Conservation (phyloP, 2,888 invertebrate species). For the Pandemis cinnamomeana region DNA sequence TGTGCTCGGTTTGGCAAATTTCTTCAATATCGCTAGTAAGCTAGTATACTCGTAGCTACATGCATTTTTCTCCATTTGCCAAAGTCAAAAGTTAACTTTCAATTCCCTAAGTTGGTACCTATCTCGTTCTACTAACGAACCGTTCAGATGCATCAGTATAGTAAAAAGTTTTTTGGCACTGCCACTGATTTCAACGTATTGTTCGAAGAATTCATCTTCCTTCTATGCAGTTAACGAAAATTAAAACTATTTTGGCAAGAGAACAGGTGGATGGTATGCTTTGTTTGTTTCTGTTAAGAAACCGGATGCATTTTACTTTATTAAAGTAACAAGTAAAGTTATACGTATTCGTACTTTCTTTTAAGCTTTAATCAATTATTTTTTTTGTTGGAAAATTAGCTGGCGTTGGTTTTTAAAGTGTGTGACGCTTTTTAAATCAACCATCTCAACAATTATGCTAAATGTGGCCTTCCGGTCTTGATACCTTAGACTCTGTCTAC, state of each 20-base stretch:
- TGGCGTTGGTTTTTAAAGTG: too few species aligned
- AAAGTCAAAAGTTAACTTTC: not conserved
- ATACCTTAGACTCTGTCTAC: too few species aligned
- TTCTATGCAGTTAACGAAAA: conserved; percentile 52
- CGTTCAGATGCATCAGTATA: conserved; percentile 53
- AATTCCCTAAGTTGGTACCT: conserved; percentile 53
- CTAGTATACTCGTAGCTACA: too few species aligned
- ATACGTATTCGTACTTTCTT: too few species aligned
- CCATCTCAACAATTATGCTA: too few species aligned
- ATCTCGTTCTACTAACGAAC: conserved; percentile 64
- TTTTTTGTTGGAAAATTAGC: too few species aligned
- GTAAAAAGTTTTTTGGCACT: conserved; percentile 67
- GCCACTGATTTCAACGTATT: conserved; percentile 47
- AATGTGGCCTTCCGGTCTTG: too few species aligned
- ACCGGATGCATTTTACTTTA: not conserved
- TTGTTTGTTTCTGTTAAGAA: conserved; percentile 29
- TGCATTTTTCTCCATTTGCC: too few species aligned
- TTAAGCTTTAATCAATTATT: too few species aligned
- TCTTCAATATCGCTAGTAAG: too few species aligned
- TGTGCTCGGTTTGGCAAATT: too few species aligned
- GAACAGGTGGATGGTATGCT: conserved; percentile 32
- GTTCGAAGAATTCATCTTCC: conserved; percentile 54
- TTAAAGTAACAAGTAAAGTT: not conserved
- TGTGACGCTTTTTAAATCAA: too few species aligned
- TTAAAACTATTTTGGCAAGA: conserved; percentile 67